A percentile compares a stretch with the other conserved stretches of the same genome.
Conservation (phyloP, 2,888 invertebrate species). For the Pharmacophagus antenor region DNA sequence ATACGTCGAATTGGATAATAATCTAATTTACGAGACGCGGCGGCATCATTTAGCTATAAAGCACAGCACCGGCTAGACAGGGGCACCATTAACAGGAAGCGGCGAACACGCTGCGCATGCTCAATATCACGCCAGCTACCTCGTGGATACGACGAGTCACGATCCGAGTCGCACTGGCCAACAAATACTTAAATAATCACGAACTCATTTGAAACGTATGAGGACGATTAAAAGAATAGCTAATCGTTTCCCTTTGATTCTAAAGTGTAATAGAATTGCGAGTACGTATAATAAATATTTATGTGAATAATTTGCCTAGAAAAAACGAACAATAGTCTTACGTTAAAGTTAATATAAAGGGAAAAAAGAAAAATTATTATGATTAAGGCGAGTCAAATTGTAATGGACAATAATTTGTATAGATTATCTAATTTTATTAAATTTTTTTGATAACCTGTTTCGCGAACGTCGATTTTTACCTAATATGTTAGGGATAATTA, state of each 20-base stretch:
- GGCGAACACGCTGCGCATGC: conserved; percentile 59
- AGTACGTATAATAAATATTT: not conserved
- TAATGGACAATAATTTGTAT: conserved; percentile 5
- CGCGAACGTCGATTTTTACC: not conserved
- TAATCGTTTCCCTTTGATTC: not conserved
- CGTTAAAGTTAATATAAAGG: no score
- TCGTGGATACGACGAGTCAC: conserved; percentile 39
- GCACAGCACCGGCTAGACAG: conserved; percentile 42
- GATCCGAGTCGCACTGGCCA: conserved; percentile 34
- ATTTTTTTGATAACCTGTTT: not conserved
- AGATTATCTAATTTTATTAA: conserved; percentile 12
- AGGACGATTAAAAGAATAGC: not conserved
- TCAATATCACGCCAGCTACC: conserved; percentile 44
- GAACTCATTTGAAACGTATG: conserved; percentile 8
- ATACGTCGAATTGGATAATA: conserved; percentile 19
- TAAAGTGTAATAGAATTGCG: not conserved
- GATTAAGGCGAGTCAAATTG: not conserved
- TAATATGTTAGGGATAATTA: no score
- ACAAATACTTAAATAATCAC: conserved; percentile 5
- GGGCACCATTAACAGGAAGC: conserved; percentile 69
- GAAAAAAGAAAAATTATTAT: not conserved
- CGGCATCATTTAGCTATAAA: conserved; percentile 36
- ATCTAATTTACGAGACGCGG: conserved; percentile 27
- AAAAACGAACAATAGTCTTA: no score
- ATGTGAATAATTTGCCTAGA: not conserved